Percentiles rank a stretch among this genome's conserved stretches.
Conservation (phyloP, 2,888 invertebrate genomes). For the Leptopilina drosophilae region DNA sequence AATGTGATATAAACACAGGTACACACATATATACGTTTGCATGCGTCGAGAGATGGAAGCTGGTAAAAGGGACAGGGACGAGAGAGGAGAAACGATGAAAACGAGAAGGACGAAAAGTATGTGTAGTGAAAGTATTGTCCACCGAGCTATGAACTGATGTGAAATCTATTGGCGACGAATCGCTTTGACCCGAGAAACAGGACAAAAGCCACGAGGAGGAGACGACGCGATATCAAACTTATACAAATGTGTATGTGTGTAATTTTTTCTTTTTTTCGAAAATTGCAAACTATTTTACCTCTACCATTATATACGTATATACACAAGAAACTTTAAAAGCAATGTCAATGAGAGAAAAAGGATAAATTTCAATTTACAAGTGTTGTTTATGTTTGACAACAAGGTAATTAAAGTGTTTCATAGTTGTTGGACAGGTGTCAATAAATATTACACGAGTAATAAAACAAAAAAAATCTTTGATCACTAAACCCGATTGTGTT, state of each 20-base stretch:
- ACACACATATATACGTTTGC: slow-evolving; percentile 42
- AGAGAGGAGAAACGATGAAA: slow-evolving; percentile 45
- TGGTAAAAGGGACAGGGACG: slow-evolving; percentile 43
- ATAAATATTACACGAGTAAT: too few species aligned
- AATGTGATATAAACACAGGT: slow-evolving; percentile 66
- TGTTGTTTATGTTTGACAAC: slow-evolving; percentile 8
- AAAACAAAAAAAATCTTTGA: too few species aligned
- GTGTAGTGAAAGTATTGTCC: slow-evolving; percentile 65
- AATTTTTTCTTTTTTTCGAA: background rate
- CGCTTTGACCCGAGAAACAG: slow-evolving; percentile 54
- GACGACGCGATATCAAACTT: slow-evolving; percentile 7
- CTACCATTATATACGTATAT: too few species aligned
- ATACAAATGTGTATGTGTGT: too few species aligned
- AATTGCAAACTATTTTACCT: too few species aligned
- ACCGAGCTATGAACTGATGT: slow-evolving; percentile 65
- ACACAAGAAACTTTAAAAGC: background rate
- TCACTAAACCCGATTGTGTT: too few species aligned
- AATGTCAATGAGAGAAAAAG: background rate
- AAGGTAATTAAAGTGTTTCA: background rate
- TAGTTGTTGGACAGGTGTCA: too few species aligned
- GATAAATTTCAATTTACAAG: background rate
- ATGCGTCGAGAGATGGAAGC: slow-evolving; percentile 39
- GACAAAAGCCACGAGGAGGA: slow-evolving; percentile 37
- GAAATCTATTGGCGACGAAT: slow-evolving; percentile 63
- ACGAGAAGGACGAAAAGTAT: slow-evolving; percentile 51